Conservation (phyloP, 2,797 vertebrate genomes). For the Pangasius krempfi region DNA sequence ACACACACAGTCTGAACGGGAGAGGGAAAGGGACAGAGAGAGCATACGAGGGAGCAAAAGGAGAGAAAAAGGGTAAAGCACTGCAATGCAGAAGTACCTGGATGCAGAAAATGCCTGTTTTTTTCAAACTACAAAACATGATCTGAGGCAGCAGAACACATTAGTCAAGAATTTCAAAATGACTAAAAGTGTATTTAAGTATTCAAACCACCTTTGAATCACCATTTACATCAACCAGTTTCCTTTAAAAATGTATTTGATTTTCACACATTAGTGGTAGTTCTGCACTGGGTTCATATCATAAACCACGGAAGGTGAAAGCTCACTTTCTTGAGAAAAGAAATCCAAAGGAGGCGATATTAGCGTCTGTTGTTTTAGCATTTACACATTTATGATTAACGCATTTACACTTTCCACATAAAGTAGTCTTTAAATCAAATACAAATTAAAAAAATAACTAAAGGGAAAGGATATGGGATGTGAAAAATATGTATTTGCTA, state of each 20-base stretch:
- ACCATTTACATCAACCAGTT: neutral
- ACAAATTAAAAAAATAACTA: neutral
- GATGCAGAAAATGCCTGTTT: conserved; percentile 37
- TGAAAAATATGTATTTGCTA: neutral
- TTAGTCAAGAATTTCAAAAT: neutral
- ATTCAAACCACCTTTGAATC: neutral
- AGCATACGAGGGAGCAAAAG: conserved; percentile 26
- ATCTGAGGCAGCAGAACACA: conserved; percentile 20
- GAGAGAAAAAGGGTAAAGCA: conserved; percentile 42
- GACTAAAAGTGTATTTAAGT: neutral
- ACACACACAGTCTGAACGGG: conserved; percentile 52
- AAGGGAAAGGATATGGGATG: neutral
- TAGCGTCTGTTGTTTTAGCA: neutral
- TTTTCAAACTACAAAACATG: conserved; percentile 12
- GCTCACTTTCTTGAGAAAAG: neutral
- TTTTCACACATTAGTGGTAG: neutral
- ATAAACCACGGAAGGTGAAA: neutral
- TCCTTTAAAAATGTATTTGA: neutral
- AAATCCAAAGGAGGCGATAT: neutral
- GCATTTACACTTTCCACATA: neutral
- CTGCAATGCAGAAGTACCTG: conserved; percentile 56
- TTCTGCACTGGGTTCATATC: neutral
- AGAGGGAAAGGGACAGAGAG: conserved; percentile 26
- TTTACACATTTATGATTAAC: neutral
- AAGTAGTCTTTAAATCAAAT: neutral